phyloP scores from a whole-genome alignment of 2,888 invertebrate genomes.

The Cyaniris semiargus region DNA sequence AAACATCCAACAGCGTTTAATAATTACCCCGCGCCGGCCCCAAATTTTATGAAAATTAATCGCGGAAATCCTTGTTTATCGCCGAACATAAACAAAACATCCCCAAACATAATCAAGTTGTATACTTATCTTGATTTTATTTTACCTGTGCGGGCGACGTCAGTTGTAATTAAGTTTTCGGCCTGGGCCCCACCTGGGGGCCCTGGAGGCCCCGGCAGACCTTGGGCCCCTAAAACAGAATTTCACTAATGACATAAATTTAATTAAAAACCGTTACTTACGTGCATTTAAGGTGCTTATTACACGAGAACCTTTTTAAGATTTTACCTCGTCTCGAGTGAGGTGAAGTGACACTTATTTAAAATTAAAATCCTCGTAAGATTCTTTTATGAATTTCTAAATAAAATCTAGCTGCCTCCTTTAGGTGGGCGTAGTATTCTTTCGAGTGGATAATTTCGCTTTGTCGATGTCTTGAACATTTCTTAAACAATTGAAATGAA shows the following conservation, averaged over 20 bases:
- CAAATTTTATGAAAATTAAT: constrained; percentile 10
- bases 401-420: constrained; percentile 3
- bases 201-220: constrained; percentile 66
- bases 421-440: not conserved
- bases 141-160: constrained; percentile 44
- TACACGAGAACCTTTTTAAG: constrained; percentile 16
- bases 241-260: not conserved
- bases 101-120: constrained; percentile 17
- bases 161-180: constrained; percentile 59
- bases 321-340: not conserved
- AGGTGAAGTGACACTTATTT: constrained; percentile 18
- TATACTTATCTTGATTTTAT: constrained; percentile 23
- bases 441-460: not conserved
- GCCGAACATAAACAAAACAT: constrained; percentile 24
- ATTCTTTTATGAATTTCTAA: constrained; percentile 17
- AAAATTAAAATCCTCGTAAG: constrained; percentile 12
- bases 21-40: not conserved
- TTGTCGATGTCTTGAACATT: not conserved
- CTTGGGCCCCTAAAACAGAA: constrained; percentile 55
- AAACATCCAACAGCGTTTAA: not conserved
- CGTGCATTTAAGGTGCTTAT: constrained; percentile 5
- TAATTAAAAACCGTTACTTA: constrained; percentile 28
- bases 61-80: constrained; percentile 5
- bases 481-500: not conserved
- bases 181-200: constrained; percentile 49